Conservation (phyloP, 2,888 invertebrate species). For the Clusia tigrina region DNA sequence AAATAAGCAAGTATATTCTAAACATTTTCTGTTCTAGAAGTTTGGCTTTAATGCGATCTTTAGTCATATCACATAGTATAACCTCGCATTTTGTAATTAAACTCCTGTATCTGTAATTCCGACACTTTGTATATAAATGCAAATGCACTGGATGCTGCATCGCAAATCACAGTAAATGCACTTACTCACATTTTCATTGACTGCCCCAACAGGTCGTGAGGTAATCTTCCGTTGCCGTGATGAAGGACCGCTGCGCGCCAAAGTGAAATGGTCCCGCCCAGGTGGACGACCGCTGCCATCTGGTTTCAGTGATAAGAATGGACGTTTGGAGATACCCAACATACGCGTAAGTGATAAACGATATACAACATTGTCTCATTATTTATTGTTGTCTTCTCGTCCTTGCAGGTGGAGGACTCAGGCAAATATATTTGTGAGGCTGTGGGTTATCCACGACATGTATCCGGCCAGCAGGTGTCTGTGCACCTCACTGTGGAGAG, state of each 20-base stretch:
- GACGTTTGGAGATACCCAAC: constrained; percentile 86
- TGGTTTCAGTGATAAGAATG: constrained; percentile 77
- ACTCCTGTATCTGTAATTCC: too few relatives aligned
- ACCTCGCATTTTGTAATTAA: too few relatives aligned
- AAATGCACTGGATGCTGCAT: neutral
- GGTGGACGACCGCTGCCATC: constrained; percentile 77
- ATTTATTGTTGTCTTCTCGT: too few relatives aligned
- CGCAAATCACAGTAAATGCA: neutral
- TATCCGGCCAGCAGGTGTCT: constrained; percentile 72
- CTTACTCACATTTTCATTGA: constrained; percentile 9
- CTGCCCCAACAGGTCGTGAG: constrained; percentile 75
- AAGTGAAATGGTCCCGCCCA: constrained; percentile 78
- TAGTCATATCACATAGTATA: too few relatives aligned
- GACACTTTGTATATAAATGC: too few relatives aligned
- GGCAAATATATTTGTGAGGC: constrained; percentile 89
- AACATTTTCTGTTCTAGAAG: too few relatives aligned
- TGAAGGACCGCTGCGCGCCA: constrained; percentile 80
- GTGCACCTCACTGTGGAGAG: constrained; percentile 79
- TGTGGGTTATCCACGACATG: constrained; percentile 69
- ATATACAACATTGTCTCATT: too few relatives aligned
- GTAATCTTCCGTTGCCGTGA: constrained; percentile 94
- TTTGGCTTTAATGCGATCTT: too few relatives aligned
- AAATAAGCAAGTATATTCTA: too few relatives aligned
- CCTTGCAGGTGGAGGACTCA: constrained; percentile 72
- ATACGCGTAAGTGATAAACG: constrained; percentile 70